phyloP scores from a whole-genome alignment of 2,797 vertebrate species.

The Lithobates sylvaticus region DNA sequence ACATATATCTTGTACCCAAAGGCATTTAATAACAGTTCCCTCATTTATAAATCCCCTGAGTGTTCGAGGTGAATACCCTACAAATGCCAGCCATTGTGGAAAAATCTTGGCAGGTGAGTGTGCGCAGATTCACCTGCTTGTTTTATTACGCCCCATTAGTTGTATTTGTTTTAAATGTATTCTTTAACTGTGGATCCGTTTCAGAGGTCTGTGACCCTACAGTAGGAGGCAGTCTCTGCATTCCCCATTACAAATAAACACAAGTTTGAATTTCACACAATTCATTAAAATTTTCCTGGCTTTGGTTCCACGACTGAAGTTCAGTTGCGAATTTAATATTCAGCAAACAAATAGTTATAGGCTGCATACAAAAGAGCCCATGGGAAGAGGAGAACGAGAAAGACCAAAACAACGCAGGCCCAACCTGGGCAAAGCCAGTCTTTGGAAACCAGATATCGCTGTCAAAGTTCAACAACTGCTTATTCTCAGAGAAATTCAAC shows the following conservation, averaged over 20 bases:
- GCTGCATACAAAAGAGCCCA: constrained; percentile 21
- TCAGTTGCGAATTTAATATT: constrained; percentile 28
- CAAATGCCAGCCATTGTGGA: not conserved
- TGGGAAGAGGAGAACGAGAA: constrained; percentile 7
- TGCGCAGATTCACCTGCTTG: not conserved
- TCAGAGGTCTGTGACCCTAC: constrained; percentile 6
- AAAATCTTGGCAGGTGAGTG: not conserved
- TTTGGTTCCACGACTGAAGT: not conserved
- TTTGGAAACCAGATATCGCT: constrained; percentile 53
- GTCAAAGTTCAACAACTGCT: constrained; percentile 49
- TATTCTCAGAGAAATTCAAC: constrained; percentile 44
- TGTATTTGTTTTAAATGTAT: not conserved
- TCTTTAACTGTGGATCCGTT: not conserved
- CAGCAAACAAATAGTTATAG: constrained; percentile 44
- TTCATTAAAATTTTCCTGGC: constrained; percentile 15
- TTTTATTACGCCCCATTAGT: not conserved
- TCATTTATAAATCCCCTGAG: not conserved
- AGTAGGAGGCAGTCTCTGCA: not conserved
- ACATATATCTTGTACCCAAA: no score
- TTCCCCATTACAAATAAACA: constrained; percentile 32
- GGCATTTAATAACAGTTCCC: no score
- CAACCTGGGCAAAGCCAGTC: not conserved
- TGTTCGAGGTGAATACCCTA: not conserved
- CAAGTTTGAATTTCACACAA: constrained; percentile 25
- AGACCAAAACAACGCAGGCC: constrained; percentile 14